Percentiles rank a stretch among this genome's conserved stretches.
These are phyloP conservation scores for Leptopterna dolabrata DNA, from an alignment of 2,888 invertebrate genomes.

Conservation along the genomic window DNA sequence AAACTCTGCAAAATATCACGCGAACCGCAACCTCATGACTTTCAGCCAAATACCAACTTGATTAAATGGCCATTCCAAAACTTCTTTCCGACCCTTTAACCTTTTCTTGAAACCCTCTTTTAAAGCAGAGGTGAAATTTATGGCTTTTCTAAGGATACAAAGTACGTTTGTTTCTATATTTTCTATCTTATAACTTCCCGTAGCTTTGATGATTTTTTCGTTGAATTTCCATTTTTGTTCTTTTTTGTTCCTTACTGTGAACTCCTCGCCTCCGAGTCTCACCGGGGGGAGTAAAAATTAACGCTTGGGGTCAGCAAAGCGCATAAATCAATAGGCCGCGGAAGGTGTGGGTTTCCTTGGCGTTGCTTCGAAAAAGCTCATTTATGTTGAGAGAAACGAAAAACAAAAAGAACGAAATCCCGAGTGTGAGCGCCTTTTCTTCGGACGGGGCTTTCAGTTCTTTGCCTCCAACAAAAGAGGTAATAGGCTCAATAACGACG, in stretches of 20 bases:
- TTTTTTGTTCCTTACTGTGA: background rate
- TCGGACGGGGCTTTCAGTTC: background rate
- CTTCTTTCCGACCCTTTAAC: background rate
- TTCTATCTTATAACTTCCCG: background rate
- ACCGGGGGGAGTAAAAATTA: constrained; percentile 16
- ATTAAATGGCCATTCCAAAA: background rate
- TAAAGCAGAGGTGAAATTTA: constrained; percentile 2
- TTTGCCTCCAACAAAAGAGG: constrained; percentile 37
- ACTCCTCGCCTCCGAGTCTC: constrained; percentile 38
- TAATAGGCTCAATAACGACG: constrained; percentile 52
- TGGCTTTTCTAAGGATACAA: background rate
- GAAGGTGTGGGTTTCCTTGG: constrained; percentile 34
- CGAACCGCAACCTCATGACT: background rate
- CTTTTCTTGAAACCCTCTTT: background rate
- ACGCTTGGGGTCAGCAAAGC: constrained; percentile 8
- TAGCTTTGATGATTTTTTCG: background rate
- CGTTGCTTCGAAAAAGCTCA: constrained; percentile 3
- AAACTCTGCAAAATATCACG: background rate
- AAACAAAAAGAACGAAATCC: background rate
- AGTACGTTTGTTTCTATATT: constrained; percentile 45
- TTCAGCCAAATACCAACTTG: background rate
- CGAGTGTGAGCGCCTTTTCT: background rate
- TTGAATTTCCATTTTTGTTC: background rate
- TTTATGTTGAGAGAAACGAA: constrained; percentile 33
- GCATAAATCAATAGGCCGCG: constrained; percentile 42